Evolutionary conservation across 37 sponge, comb jelly and placozoan genomes (phyloP).

Genomic region (Dysidea cf. avara): DNA sequence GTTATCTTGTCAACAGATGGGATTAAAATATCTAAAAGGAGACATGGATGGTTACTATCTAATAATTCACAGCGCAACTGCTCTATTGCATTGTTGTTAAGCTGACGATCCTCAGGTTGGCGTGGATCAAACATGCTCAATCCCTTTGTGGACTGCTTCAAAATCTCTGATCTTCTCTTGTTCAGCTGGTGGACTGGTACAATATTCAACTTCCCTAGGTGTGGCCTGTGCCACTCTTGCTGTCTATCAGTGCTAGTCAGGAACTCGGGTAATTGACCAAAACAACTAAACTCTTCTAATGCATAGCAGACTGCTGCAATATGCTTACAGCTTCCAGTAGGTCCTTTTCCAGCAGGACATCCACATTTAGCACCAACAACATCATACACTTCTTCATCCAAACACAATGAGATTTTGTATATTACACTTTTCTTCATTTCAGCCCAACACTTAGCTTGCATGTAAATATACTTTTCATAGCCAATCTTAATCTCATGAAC

Average conservation of each 20-base stretch:
- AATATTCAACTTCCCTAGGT: no score
- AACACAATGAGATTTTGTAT: no score
- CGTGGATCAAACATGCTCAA: conserved; percentile 20
- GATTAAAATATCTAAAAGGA: conserved; percentile 18
- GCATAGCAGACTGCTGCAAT: conserved; percentile 21
- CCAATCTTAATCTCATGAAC: conserved; percentile 16
- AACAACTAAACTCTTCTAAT: conserved; percentile 31
- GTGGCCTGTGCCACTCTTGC: no score
- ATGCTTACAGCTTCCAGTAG: conserved; percentile 7
- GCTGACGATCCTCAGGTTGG: conserved; percentile 3
- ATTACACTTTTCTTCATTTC: no score
- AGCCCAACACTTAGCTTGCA: conserved; percentile 11
- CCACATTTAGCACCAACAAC: conserved; percentile 34
- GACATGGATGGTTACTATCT: conserved; percentile 5
- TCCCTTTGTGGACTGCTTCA: conserved; percentile 3
- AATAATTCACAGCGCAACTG: conserved; percentile 25
- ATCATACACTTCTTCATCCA: no score
- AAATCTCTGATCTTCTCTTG: conserved; percentile 2
- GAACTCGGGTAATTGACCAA: no score
- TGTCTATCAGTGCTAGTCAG: no score
- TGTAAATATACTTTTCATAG: not conserved
- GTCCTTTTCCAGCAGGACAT: conserved; percentile 25
- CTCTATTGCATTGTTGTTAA: conserved; percentile 2
- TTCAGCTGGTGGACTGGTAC: conserved; percentile 9
- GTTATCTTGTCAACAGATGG: conserved; percentile 15